Evolutionary conservation across 1,140 invertebrate genomes (phyloP).

Genomic region (Aphidius ervi): DNA sequence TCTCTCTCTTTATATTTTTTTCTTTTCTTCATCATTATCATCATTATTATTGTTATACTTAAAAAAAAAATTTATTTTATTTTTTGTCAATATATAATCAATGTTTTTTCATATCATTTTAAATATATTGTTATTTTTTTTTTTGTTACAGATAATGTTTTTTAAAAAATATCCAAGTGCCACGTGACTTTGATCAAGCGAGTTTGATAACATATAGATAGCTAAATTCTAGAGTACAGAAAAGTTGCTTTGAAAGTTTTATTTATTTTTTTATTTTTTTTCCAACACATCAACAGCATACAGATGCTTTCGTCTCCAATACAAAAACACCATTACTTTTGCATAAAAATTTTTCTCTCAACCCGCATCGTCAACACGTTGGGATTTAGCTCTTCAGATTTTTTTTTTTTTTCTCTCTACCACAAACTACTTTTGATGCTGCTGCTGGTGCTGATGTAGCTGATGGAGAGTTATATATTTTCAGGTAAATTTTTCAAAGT

Average conservation of each 20-base stretch:
- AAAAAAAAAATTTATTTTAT: too few species aligned
- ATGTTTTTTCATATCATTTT: too few species aligned
- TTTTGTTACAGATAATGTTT: too few species aligned
- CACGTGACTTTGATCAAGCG: constrained; percentile 29
- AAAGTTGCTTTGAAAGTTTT: constrained; percentile 28
- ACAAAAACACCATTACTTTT: neutral
- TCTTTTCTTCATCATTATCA: too few species aligned
- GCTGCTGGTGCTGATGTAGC: too few species aligned
- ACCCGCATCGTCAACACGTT: constrained; percentile 12
- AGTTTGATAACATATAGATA: constrained; percentile 12
- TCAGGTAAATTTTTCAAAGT: constrained; percentile 8
- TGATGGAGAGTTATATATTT: neutral
- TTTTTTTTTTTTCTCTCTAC: neutral
- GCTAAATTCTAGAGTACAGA: constrained; percentile 8
- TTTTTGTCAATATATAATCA: too few species aligned
- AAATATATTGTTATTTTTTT: too few species aligned
- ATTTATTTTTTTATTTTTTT: constrained; percentile 1
- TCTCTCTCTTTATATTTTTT: too few species aligned
- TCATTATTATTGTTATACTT: too few species aligned
- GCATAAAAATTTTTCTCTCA: constrained; percentile 14
- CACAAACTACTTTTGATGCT: neutral
- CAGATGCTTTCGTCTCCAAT: too few species aligned
- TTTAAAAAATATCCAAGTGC: neutral
- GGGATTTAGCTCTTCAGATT: neutral
- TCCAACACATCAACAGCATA: neutral